Base-by-base conservation (phyloP, 2,888 invertebrate genomes). In the Campoplex nolae region DNA sequence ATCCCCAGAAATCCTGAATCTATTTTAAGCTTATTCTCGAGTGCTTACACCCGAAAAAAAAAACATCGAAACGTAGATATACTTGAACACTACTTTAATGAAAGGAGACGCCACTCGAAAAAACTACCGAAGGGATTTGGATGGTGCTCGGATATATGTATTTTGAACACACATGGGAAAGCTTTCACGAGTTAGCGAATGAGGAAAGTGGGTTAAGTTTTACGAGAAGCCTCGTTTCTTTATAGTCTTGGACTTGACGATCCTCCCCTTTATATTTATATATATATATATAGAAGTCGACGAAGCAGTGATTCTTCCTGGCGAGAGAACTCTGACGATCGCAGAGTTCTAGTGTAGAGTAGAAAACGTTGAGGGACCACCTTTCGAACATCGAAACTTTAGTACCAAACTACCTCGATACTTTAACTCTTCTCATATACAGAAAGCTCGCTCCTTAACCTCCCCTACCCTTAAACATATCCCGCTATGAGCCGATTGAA, bases 191-290 rank as follows among this genome's bases (percentile, higher is more conserved):
- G 68, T 54, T 56, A 58, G 62, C 28, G 83, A 83, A 83, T 83
- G 62, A 83, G 71, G 76, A 83, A 86, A 86, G 83, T 86, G 86
- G 86, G 86, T 86, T 83, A 86, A 86, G 80, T 86, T 86, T 86
- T 86, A 86, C 86, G 86, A 86, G 83, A 76, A 76, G 38, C 71
- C 86, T 62, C 71, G 83, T 76, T 80, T 83, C 71, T 86, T 86
- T 83, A 86, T 83, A 77, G 83, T 79, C 74, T 48, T 28, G 86
- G 65, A 79, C 23, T 32, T 38, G 38, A 38, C 38, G 51, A 54
- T 38, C 56, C 54, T 38, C 74, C 38, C 54, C 38, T 62, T 51
- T 51, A 51, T 51, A 51, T 51, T n/a, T 51, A 51, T 51, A 51
- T 62, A 16, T 32, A 16, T 32, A 32, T 32, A 32, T 58, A 11